Conservation (phyloP, 2,888 invertebrate species). For the Volucella bombylans region DNA sequence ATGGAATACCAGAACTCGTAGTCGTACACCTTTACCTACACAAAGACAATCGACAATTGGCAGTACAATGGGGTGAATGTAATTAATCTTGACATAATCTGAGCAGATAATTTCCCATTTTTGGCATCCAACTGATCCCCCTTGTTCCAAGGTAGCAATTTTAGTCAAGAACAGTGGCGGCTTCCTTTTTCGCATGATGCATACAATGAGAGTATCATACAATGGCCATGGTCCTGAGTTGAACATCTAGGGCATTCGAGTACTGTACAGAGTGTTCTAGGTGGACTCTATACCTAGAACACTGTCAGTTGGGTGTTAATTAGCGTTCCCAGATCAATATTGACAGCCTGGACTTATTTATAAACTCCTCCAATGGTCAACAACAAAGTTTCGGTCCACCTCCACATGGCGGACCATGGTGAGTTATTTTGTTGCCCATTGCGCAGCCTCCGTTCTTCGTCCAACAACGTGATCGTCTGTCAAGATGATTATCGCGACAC, state of each 20-base stretch:
- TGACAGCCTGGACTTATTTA: too few relatives aligned
- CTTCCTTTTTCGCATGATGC: constrained; percentile 56
- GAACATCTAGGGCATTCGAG: neutral
- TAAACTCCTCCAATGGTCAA: constrained; percentile 42
- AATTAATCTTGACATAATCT: constrained; percentile 82
- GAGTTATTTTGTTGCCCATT: constrained; percentile 15
- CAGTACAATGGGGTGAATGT: constrained; percentile 82
- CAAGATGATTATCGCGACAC: constrained; percentile 71
- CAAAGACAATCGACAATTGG: constrained; percentile 76
- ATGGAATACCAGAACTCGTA: neutral
- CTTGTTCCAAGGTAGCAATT: constrained; percentile 12
- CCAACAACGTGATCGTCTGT: constrained; percentile 66
- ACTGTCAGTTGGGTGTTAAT: constrained; percentile 68
- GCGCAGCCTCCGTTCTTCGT: neutral
- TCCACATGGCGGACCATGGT: constrained; percentile 15
- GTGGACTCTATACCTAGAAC: constrained; percentile 1
- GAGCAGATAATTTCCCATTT: constrained; percentile 80
- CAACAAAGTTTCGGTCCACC: constrained; percentile 57
- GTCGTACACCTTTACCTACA: constrained; percentile 32
- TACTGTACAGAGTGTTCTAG: constrained; percentile 21
- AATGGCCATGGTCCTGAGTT: constrained; percentile 58
- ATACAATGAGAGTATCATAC: constrained; percentile 7
- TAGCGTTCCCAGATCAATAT: constrained; percentile 13
- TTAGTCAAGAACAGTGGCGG: constrained; percentile 58
- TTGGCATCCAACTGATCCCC: constrained; percentile 63